Percentiles rank a stretch among this genome's conserved stretches.
Evolutionary conservation across 2,888 invertebrate species (phyloP).

Genomic region (Iphiclides podalirius): DNA sequence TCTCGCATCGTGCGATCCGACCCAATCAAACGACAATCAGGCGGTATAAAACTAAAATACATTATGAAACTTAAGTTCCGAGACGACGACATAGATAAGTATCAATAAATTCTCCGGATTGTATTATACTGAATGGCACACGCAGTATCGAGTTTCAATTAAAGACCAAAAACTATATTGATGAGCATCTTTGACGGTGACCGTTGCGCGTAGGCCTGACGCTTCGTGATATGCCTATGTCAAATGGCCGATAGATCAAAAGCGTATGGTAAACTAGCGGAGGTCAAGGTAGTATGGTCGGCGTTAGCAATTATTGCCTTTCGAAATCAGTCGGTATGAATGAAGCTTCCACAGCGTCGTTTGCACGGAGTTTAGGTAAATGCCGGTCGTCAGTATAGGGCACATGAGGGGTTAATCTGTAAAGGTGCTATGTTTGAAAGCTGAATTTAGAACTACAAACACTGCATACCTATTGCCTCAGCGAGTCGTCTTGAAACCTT

Average conservation of each 20-base stretch:
- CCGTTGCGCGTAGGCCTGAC: constrained; percentile 7
- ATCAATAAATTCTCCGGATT: constrained; percentile 30
- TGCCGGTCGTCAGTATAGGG: constrained; percentile 19
- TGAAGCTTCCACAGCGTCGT: constrained; percentile 39
- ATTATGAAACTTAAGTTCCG: constrained; percentile 18
- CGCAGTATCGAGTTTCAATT: constrained; percentile 35
- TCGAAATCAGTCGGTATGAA: constrained; percentile 41
- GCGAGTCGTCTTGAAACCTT: too few relatives aligned
- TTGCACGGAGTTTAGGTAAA: constrained; percentile 35
- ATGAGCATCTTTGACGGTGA: constrained; percentile 26
- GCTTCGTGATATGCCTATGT: neutral
- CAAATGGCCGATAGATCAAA: constrained; percentile 9
- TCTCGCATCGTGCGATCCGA: constrained; percentile 5
- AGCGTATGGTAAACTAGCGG: constrained; percentile 34
- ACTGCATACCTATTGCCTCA: neutral
- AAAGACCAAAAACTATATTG: constrained; percentile 30
- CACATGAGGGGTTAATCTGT: neutral
- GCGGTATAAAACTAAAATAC: constrained; percentile 11
- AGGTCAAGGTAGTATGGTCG: constrained; percentile 38
- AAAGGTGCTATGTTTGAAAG: neutral
- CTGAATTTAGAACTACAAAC: neutral
- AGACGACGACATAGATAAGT: constrained; percentile 17
- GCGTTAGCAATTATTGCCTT: constrained; percentile 39
- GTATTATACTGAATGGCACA: constrained; percentile 24
- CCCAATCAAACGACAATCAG: constrained; percentile 17